Evolutionary conservation across 2,888 invertebrate genomes (phyloP), one percentile per base, ranked within the genome.

Genomic region (Sericinus montela): DNA sequence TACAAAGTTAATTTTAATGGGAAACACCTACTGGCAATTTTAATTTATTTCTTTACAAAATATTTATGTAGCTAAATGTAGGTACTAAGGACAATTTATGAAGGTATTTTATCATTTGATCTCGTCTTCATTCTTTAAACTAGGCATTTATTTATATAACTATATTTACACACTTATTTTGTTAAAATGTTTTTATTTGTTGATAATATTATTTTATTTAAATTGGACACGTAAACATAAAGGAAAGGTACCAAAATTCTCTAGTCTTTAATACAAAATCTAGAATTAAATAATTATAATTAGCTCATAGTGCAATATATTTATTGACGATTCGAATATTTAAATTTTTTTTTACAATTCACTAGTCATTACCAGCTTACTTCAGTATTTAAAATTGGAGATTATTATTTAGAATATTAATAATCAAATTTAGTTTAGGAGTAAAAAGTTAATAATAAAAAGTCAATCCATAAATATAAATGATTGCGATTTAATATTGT

Each of bases 241-340:
- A 3, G 19, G 57, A 57, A 55, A 57, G 55, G 59, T 62, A 70
- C 58, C 56, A 62, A 62, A 65, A 67, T 72, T 69, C 65, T 62
- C 57, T 58, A 59, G 55, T 61, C 56, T 54, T 53, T 48, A 35
- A 45, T 40, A 9, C 45, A 39, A 19, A 19, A 45, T 48, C 45
- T 48, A 43, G 40, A 49, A 48, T 40, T 59, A 46, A 48, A 48
- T 45, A 59, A 48, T 42, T 55, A 55, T 50, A 57, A 54, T 58
- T 59, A 67, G 59, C 55, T 59, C 68, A 65, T 69, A 67, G 81
- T 84, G 83, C 82, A 83, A 81, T 81, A 80, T 80, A 76, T 76
- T 79, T 78, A 79, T 73, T 68, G 62, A 67, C 46, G 52, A 41
- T n/a, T n/a, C n/a, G 13, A 10, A 46, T 43, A 46, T 51, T 51